phyloP scores from a whole-genome alignment of 2,888 invertebrate species.

The Diarsia dahlii region DNA sequence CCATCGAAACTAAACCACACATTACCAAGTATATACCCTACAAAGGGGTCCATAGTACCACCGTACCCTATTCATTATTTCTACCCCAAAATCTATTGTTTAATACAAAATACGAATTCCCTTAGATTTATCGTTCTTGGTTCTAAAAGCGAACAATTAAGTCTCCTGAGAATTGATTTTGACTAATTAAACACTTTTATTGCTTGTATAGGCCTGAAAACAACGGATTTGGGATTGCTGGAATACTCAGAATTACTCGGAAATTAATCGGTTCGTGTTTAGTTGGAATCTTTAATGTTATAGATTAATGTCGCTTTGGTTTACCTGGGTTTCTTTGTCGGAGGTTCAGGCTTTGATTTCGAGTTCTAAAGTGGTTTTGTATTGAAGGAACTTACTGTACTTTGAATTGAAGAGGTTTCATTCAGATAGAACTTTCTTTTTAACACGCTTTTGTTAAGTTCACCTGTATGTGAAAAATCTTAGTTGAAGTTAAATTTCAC shows the following conservation, averaged over 20 bases:
- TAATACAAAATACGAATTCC: conserved; percentile 76
- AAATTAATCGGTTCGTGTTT: conserved; percentile 58
- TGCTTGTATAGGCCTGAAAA: conserved; percentile 67
- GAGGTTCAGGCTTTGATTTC: conserved; percentile 6
- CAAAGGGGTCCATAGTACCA: conserved; percentile 61
- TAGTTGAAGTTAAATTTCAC: too few species aligned
- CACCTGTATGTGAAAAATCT: too few species aligned
- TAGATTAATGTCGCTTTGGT: conserved; percentile 5
- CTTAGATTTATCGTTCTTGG: conserved; percentile 76
- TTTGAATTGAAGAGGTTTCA: neutral
- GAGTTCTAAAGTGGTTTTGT: too few species aligned
- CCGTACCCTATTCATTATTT: conserved; percentile 70
- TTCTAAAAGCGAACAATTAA: conserved; percentile 78
- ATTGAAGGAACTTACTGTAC: neutral
- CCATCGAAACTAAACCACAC: conserved; percentile 28
- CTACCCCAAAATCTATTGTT: conserved; percentile 72
- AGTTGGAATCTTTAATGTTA: conserved; percentile 36
- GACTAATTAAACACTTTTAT: conserved; percentile 81
- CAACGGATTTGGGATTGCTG: conserved; percentile 41
- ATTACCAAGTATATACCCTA: conserved; percentile 41
- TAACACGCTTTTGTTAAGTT: neutral
- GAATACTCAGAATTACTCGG: conserved; percentile 51
- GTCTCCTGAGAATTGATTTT: conserved; percentile 79
- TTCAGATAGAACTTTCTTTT: neutral
- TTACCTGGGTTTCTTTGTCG: conserved; percentile 24